Conservation (phyloP, 2,888 invertebrate species). For the Drosophila imparisetae region DNA sequence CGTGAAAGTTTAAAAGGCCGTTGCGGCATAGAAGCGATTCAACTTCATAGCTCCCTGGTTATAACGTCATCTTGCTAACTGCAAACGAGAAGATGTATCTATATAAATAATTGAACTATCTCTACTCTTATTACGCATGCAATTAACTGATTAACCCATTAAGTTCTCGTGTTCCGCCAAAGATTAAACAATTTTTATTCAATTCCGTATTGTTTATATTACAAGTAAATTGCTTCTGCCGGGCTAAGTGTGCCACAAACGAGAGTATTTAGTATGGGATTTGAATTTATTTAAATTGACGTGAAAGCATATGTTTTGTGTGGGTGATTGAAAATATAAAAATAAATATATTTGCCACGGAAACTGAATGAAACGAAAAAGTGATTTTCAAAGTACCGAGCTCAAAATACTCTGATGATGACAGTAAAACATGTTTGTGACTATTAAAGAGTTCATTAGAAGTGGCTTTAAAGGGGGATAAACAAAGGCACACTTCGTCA, state of each 20-base stretch:
- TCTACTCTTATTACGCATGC: background rate
- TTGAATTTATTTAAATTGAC: background rate
- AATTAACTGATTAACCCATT: background rate
- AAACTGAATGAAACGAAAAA: background rate
- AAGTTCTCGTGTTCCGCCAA: background rate
- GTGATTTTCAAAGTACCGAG: background rate
- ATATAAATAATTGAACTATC: background rate
- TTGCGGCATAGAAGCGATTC: constrained; percentile 27
- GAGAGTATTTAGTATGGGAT: background rate
- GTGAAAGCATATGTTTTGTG: background rate
- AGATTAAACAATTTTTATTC: constrained; percentile 3
- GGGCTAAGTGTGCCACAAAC: background rate
- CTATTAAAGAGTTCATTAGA: background rate
- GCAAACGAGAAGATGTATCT: background rate
- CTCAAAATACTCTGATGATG: background rate
- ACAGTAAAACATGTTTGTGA: background rate
- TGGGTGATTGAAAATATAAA: background rate
- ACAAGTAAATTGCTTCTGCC: constrained; percentile 1
- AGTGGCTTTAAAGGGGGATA: background rate
- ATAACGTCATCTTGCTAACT: constrained; percentile 45
- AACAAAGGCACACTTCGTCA: background rate
- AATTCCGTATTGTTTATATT: constrained; percentile 6
- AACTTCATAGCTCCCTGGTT: constrained; percentile 34
- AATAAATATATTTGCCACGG: background rate
- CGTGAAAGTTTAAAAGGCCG: constrained; percentile 8